phyloP scores from a whole-genome alignment of 2,888 invertebrate genomes.

The Sarcophaga subvicina region DNA sequence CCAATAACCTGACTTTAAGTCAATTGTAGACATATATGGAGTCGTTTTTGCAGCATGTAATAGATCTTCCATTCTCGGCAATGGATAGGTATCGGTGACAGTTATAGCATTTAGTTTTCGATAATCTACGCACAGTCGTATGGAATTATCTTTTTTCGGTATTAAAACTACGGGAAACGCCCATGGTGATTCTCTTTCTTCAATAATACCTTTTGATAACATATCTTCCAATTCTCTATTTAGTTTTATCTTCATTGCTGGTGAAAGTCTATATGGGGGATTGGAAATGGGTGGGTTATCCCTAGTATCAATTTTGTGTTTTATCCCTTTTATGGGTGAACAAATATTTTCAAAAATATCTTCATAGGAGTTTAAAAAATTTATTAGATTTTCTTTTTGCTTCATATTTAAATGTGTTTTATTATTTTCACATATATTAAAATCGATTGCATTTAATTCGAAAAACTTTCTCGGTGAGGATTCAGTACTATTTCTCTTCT shows the following conservation, averaged over 20 bases:
- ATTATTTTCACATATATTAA: constrained; percentile 15
- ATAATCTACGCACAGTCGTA: no score
- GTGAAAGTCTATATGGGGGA: constrained; percentile 75
- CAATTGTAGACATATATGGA: constrained; percentile 70
- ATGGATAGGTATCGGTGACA: no score
- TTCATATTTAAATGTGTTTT: constrained; percentile 2
- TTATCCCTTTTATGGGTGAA: not conserved
- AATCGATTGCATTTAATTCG: constrained; percentile 16
- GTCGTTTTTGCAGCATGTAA: constrained; percentile 73
- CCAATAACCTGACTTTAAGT: constrained; percentile 76
- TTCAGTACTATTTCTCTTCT: not conserved
- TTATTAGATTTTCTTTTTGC: not conserved
- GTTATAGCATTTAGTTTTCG: no score
- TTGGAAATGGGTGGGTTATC: constrained; percentile 72
- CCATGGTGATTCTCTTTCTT: constrained; percentile 3
- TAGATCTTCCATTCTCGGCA: constrained; percentile 62
- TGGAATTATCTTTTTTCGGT: constrained; percentile 71
- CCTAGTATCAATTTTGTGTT: constrained; percentile 28
- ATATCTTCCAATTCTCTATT: constrained; percentile 30
- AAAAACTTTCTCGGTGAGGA: not conserved
- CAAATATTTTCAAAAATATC: constrained; percentile 29
- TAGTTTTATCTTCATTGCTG: constrained; percentile 52
- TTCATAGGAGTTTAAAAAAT: constrained; percentile 2
- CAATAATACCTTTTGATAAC: constrained; percentile 66
- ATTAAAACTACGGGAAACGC: constrained; percentile 37